Conservation (phyloP, 2,888 invertebrate species). For the Poecilus cupreus region DNA sequence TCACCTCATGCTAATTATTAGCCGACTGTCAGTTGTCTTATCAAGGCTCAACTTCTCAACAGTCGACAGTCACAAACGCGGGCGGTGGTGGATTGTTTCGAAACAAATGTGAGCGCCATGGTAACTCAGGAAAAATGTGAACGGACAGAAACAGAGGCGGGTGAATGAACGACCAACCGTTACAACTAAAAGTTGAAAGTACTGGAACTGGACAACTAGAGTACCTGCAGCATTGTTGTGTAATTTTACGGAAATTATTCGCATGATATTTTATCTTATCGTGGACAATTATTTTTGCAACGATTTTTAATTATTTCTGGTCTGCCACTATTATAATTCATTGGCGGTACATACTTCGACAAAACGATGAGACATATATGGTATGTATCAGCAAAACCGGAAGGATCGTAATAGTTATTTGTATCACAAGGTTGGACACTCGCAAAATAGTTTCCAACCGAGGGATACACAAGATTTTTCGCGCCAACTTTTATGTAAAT, state of each 20-base stretch:
- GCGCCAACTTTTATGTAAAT: too few species aligned
- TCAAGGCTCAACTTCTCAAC: not conserved
- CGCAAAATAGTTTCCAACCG: too few species aligned
- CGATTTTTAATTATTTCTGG: constrained; percentile 19
- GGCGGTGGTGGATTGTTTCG: constrained; percentile 4
- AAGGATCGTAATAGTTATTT: too few species aligned
- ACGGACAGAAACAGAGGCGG: too few species aligned
- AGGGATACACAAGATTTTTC: too few species aligned
- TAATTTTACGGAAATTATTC: constrained; percentile 18
- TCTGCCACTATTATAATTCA: too few species aligned
- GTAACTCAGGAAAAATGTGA: not conserved
- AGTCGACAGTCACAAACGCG: not conserved
- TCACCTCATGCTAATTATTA: not conserved
- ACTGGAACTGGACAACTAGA: not conserved
- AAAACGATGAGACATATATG: too few species aligned
- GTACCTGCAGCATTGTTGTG: constrained; percentile 12
- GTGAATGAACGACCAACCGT: constrained; percentile 21
- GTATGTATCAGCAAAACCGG: too few species aligned
- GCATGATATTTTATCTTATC: constrained; percentile 16
- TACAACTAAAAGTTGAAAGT: constrained; percentile 14
- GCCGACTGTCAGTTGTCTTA: constrained; percentile 1
- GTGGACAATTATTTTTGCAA: not conserved
- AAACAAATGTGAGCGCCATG: constrained; percentile 19
- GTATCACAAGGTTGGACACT: too few species aligned
- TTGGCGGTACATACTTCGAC: too few species aligned